Evolutionary conservation across 1,140 invertebrate species (phyloP), one percentile per base, ranked within the genome.

Genomic region (Euwallacea fornicatus): DNA sequence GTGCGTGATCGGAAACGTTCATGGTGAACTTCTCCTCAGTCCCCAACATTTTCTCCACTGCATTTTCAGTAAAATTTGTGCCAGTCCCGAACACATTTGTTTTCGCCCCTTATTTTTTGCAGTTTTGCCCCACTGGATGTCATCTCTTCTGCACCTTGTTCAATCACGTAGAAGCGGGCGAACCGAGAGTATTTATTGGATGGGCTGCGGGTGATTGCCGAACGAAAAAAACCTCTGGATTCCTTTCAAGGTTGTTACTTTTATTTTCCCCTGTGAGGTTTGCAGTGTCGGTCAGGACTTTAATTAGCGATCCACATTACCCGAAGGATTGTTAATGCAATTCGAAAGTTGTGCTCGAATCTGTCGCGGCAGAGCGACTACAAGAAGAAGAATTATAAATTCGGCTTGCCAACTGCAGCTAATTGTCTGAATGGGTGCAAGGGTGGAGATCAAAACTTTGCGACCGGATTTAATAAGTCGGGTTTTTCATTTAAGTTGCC

Each of bases 381-480:
- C 46, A 50, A 50, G 46, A n/a, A 59, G 15, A 41, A 59, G 56
- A 33, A 59, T 59, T 59, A 59, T 59, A 59, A 59, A 59, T 59
- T 59, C 33, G 41, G 15, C 56, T 33, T 41, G 56, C 56, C 56
- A 59, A 59, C 7, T 59, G 56, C 56, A 59, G 56, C 56, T 59
- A 59, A 59, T 59, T 59, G 56, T 59, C 56, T 59, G 41, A 59
- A 59, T 59, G 56, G 21, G 56, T 59, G 56, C 15, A 59, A 59
- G 56, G 56, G 56, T 41, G 33, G 33, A 41, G 56, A 59, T 41
- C 56, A 59, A 59, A 59, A 59, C 15, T 59, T 59, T 59, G 8
- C 56, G 56, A 59, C 15, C 33, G 56, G 33, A 59, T 59, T 59
- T 59, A 59, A 59, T 41, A 59, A 59, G 56, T 59, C 15, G 7